Conservation (phyloP, 2,113 vertebrate species). For the Melanocharis versteri region DNA sequence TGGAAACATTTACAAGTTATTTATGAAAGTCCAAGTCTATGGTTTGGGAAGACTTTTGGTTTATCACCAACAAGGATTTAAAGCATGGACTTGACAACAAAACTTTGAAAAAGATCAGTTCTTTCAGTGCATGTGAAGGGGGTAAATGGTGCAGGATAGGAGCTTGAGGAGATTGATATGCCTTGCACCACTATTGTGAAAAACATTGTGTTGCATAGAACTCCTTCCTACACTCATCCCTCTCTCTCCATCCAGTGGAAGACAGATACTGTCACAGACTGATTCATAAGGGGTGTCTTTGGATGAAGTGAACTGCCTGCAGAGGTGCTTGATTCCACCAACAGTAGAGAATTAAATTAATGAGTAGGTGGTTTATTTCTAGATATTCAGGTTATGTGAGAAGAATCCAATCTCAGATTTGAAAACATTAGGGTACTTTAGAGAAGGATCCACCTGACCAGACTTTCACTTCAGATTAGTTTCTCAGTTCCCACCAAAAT, state of each 20-base stretch:
- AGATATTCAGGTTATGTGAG: neutral
- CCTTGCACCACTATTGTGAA: neutral
- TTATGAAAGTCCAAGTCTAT: neutral
- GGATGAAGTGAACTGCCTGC: neutral
- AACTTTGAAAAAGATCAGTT: neutral
- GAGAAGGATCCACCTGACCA: neutral
- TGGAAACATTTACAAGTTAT: neutral
- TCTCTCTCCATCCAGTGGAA: neutral
- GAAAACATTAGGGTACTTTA: neutral
- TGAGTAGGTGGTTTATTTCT: neutral
- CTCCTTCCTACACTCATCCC: neutral
- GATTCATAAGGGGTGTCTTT: neutral
- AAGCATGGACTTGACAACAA: neutral
- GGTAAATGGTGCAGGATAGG: neutral
- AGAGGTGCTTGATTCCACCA: neutral
- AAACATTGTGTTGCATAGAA: neutral
- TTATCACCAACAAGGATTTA: neutral
- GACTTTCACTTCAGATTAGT: neutral
- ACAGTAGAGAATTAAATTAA: neutral
- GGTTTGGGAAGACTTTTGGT: neutral
- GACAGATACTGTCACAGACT: neutral
- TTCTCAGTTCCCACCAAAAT: neutral
- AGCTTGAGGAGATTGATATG: neutral
- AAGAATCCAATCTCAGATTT: neutral
- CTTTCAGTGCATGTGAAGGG: neutral